phyloP scores from a whole-genome alignment of 1,140 invertebrate species.

The Danaus plexippus region DNA sequence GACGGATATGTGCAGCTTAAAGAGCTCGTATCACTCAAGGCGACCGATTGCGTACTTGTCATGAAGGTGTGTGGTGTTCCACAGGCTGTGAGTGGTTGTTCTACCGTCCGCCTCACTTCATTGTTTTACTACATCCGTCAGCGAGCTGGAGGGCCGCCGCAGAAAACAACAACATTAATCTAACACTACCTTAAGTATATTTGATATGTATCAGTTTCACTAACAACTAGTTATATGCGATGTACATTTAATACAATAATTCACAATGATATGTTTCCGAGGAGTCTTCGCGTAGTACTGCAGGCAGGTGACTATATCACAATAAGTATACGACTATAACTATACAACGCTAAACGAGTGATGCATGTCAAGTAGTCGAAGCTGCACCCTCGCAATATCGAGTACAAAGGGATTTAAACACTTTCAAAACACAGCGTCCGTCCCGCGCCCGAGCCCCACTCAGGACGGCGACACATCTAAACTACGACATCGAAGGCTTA shows the following conservation, averaged over 20 bases:
- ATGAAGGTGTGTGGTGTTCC: no score
- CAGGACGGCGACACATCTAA: conserved; percentile 25
- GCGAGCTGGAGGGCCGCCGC: no score
- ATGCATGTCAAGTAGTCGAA: conserved; percentile 9
- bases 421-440: conserved; percentile 8
- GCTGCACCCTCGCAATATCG: conserved; percentile 5
- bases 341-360: conserved; percentile 16
- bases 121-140: no score
- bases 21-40: no score
- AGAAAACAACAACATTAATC: conserved; percentile 60
- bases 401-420: conserved; percentile 18
- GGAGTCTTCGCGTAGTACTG: conserved; percentile 32
- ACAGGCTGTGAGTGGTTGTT: no score
- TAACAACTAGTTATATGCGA: conserved; percentile 22
- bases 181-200: conserved; percentile 55
- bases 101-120: no score
- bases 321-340: conserved; percentile 29
- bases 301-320: conserved; percentile 36
- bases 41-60: no score
- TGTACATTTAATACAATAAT: conserved; percentile 32
- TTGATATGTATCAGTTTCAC: conserved; percentile 52
- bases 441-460: not conserved
- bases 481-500: conserved; percentile 14
- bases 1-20: not conserved
- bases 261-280: conserved; percentile 48